Evolutionary conservation across 92 coral and sea anemone species (phyloP), one percentile per base, ranked within the genome.

Genomic region (Plumapathes pennacea): DNA sequence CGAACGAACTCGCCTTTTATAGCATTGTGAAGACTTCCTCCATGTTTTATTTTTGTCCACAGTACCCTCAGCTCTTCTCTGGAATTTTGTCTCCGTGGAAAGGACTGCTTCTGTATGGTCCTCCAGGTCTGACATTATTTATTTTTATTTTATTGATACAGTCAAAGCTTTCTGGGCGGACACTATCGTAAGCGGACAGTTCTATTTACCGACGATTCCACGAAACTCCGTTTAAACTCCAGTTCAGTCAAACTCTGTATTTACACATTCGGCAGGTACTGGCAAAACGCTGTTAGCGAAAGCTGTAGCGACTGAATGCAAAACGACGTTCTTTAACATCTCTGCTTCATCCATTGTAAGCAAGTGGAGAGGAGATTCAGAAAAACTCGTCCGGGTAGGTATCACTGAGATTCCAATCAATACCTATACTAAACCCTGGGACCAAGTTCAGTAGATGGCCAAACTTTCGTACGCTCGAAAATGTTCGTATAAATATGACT

Each of bases 301-400:
- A 71, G 98, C 98, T 32, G 98, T 92, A 5, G 98, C 98, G 29
- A 92, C 98, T 7, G 98, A 92, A 60, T 92, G 98, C 60, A 84
- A 88, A 55, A 92, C 98, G 37, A 92, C 98, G 8, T 92, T 92
- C 72, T 92, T 92, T 66, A 92, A 92, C 74, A 92, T 92, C 19
- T 92, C 98, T 0, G 98, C 98, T 4, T 92, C 98, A 30, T 88
- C 98, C 10, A 92, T 92, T 23, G 98, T 92, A 56, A 92, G 98
- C 52, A 92, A 92, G 68, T 92, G 98, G 98, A 69, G 98, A 27
- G 98, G 98, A 7, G 98, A 92, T 54, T 92, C 98, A 6, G 98
- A 92, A 65, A 92, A 92, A 65, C 86, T 92, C 28, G 97, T 91
- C 33, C 68, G 97, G 67, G 97, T 89, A 57, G 24, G 10, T 22